phyloP scores from a whole-genome alignment of 1,140 invertebrate genomes.

The Atopsyche davidsoni region DNA sequence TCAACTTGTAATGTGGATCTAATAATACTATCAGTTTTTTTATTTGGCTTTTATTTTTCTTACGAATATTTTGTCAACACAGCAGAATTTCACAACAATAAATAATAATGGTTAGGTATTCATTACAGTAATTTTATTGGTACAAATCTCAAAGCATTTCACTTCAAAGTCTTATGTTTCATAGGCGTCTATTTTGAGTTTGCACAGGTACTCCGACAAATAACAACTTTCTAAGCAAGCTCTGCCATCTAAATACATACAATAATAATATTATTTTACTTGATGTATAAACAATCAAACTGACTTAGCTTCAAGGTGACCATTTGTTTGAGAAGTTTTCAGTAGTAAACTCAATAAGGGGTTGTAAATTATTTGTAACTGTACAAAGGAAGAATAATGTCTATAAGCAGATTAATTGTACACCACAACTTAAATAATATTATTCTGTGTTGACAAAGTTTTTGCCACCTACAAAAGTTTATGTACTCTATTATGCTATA shows the following conservation, averaged over 20 bases:
- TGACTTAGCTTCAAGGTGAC: neutral
- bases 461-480: neutral
- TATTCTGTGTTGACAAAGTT: neutral
- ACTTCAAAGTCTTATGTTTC: neutral
- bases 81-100: neutral
- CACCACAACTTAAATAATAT: neutral
- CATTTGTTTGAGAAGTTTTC: neutral
- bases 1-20: too few species aligned
- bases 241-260: neutral
- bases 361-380: neutral
- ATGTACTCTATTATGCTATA: neutral
- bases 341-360: neutral
- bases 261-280: neutral
- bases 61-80: neutral
- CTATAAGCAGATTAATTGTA: neutral
- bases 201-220: neutral
- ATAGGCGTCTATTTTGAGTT: neutral
- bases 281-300: neutral
- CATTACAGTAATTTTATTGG: too few species aligned
- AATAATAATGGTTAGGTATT: too few species aligned
- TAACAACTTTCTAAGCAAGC: neutral
- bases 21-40: too few species aligned
- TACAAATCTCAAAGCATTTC: neutral
- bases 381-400: neutral
- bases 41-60: too few species aligned